These are phyloP conservation scores for Myoxocephalus aenaeus DNA, from an alignment of 2,797 vertebrate species.

Conservation along the genomic window DNA sequence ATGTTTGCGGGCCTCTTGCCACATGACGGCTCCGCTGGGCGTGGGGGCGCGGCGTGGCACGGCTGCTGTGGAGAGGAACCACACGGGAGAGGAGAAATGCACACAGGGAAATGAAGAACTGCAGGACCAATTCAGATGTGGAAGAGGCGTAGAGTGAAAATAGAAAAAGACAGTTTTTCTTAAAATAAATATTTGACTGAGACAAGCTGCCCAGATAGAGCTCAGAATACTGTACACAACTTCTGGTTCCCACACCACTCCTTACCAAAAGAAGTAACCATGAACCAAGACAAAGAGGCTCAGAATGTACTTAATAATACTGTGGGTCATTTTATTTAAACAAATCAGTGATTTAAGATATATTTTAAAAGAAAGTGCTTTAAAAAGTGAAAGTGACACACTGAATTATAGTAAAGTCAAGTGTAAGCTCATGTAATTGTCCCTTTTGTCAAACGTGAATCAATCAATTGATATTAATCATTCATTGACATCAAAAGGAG, in stretches of 20 bases:
- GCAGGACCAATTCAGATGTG: not conserved
- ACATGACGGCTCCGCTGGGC: slow-evolving; percentile 91
- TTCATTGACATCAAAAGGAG: not conserved
- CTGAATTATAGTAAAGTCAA: too few relatives aligned
- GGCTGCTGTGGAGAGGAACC: slow-evolving; percentile 73
- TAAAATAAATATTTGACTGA: not conserved
- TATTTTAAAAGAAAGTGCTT: too few relatives aligned
- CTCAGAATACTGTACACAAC: not conserved
- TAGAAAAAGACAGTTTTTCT: not conserved
- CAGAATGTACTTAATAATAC: not conserved
- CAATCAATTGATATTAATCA: not conserved
- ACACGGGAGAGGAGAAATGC: not conserved
- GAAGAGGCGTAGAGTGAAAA: not conserved
- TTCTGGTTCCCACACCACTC: not conserved
- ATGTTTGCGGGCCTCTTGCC: slow-evolving; percentile 97
- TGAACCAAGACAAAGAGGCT: not conserved
- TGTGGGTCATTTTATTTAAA: not conserved
- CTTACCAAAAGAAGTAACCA: not conserved
- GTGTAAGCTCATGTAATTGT: not conserved
- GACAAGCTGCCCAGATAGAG: not conserved
- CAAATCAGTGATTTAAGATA: not conserved
- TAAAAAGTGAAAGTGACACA: not conserved
- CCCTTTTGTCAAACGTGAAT: not conserved
- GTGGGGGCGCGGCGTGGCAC: slow-evolving; percentile 87
- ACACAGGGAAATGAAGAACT: not conserved